Evolutionary conservation across 2,888 invertebrate species (phyloP).

Genomic region (Yponomeuta malinellus): DNA sequence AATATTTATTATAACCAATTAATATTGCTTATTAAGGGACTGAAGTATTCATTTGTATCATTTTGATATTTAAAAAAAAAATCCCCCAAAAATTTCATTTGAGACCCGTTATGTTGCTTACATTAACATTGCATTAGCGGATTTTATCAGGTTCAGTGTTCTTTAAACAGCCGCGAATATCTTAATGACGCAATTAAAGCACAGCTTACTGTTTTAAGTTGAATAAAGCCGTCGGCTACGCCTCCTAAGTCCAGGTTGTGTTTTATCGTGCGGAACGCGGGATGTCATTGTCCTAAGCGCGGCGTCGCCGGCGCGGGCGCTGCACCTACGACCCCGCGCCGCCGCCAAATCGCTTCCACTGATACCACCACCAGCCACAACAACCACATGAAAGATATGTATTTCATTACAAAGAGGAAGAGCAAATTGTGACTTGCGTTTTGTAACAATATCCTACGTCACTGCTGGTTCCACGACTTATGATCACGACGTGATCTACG

Average conservation of each 20-base stretch:
- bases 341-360: constrained; percentile 10
- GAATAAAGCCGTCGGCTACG: constrained; percentile 46
- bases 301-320: constrained; percentile 47
- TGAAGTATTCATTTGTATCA: constrained; percentile 18
- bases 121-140: constrained; percentile 11
- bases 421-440: constrained; percentile 14
- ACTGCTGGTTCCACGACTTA: background rate
- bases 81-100: constrained; percentile 29
- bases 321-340: constrained; percentile 17
- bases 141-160: constrained; percentile 32
- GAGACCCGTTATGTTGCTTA: constrained; percentile 9
- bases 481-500: background rate
- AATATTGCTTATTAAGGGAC: background rate
- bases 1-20: background rate
- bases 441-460: constrained; percentile 2
- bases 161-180: constrained; percentile 43
- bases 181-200: constrained; percentile 53
- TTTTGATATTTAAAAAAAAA: background rate
- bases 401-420: constrained; percentile 11
- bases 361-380: constrained; percentile 10
- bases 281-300: constrained; percentile 69
- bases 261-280: constrained; percentile 71
- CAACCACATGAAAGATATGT: constrained; percentile 7
- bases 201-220: constrained; percentile 46
- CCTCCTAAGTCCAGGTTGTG: constrained; percentile 61